Conservation (phyloP, 2,888 invertebrate species). For the Diachrysia chrysitis region DNA sequence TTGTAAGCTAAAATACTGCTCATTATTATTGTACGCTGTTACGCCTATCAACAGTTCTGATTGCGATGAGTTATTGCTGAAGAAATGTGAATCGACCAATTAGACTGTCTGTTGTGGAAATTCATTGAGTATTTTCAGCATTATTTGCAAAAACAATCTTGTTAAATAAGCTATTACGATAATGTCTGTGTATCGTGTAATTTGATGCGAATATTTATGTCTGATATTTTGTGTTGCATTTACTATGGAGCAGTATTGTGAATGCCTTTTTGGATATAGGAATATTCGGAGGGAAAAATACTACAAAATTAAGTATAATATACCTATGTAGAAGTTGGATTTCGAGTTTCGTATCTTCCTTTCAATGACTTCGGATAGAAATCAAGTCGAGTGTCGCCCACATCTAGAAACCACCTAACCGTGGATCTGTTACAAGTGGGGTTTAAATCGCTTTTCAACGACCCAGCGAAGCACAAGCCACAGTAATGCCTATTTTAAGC, state of each 20-base stretch:
- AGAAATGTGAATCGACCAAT: constrained; percentile 35
- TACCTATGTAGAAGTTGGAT: background rate
- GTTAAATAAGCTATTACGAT: constrained; percentile 46
- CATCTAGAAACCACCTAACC: constrained; percentile 21
- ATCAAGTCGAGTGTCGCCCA: constrained; percentile 27
- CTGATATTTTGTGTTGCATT: constrained; percentile 20
- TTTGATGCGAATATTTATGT: constrained; percentile 21
- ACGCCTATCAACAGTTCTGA: constrained; percentile 16
- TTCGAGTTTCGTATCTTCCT: background rate
- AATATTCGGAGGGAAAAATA: background rate
- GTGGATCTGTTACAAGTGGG: constrained; percentile 40
- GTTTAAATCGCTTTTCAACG: constrained; percentile 49
- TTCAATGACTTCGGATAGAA: constrained; percentile 8
- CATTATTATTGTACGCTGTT: constrained; percentile 5
- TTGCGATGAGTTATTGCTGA: constrained; percentile 24
- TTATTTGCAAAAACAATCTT: constrained; percentile 38
- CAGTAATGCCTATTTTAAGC: constrained; percentile 11
- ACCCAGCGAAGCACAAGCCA: constrained; percentile 18
- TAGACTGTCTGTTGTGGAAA: constrained; percentile 32
- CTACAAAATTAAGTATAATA: background rate
- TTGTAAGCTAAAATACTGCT: constrained; percentile 13
- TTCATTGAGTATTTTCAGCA: constrained; percentile 31
- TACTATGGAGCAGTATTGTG: background rate
- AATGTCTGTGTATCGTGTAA: constrained; percentile 24
- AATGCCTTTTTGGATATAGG: too few species aligned